phyloP scores from a whole-genome alignment of 2,888 invertebrate genomes.

The Leptopilina myrica region DNA sequence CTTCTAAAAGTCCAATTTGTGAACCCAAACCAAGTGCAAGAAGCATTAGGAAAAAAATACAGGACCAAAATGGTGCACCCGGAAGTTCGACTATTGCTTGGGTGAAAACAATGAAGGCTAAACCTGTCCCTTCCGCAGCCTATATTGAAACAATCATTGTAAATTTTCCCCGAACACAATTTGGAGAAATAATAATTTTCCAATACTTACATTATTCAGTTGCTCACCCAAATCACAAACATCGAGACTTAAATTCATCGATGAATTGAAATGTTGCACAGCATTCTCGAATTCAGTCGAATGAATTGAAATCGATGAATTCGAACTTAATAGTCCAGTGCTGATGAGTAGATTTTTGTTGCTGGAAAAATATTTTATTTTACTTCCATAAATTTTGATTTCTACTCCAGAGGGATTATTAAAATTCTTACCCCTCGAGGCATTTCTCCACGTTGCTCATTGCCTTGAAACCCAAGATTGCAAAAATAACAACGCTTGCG shows the following conservation, averaged over 20 bases:
- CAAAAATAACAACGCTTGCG: conserved; percentile 96
- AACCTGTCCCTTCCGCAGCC: conserved; percentile 97
- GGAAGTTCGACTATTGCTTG: conserved; percentile 96
- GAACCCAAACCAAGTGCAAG: conserved; percentile 95
- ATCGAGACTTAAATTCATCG: conserved; percentile 79
- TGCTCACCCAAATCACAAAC: conserved; percentile 86
- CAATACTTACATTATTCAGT: conserved; percentile 83
- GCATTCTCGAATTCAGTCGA: conserved; percentile 79
- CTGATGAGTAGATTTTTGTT: conserved; percentile 78
- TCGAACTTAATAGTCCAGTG: conserved; percentile 75
- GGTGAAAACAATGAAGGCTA: conserved; percentile 98
- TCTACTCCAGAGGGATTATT: neutral
- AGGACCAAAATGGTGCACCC: conserved; percentile 96
- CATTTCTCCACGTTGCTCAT: conserved; percentile 92
- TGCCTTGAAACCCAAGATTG: conserved; percentile 97
- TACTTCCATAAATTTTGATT: neutral
- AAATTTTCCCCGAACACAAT: no score
- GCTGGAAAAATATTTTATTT: conserved; percentile 74
- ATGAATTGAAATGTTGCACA: conserved; percentile 74
- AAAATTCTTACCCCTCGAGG: conserved; percentile 81
- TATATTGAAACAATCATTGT: conserved; percentile 77
- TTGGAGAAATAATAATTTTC: neutral
- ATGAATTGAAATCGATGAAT: conserved; percentile 75
- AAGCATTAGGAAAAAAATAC: conserved; percentile 97
- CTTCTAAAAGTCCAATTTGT: conserved; percentile 97